phyloP scores from a whole-genome alignment of 2,888 invertebrate genomes.

The Tridacna gigas region DNA sequence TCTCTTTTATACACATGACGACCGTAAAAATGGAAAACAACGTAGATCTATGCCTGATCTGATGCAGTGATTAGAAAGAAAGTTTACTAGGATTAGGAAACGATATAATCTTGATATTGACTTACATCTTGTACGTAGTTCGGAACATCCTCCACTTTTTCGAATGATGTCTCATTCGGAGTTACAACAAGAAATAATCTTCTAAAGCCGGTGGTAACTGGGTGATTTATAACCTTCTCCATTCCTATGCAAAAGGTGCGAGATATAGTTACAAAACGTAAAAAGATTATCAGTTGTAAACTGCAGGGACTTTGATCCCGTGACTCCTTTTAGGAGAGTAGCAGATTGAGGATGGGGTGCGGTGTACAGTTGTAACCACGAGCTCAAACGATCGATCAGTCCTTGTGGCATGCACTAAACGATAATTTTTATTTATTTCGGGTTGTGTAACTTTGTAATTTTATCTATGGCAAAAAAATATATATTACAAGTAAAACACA shows the following conservation, averaged over 20 bases:
- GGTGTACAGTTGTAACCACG: too few species aligned
- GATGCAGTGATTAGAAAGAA: not conserved
- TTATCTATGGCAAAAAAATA: too few species aligned
- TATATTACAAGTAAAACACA: too few species aligned
- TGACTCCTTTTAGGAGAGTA: conserved; percentile 3
- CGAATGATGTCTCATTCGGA: conserved; percentile 88
- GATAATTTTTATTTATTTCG: too few species aligned
- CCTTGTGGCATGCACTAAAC: too few species aligned
- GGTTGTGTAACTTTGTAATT: too few species aligned
- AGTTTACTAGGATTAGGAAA: not conserved
- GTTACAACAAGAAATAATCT: conserved; percentile 90
- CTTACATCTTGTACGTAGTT: conserved; percentile 56
- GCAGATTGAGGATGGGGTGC: not conserved
- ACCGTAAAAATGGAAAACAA: too few species aligned
- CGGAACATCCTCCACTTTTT: conserved; percentile 53
- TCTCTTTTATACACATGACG: too few species aligned
- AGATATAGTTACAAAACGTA: not conserved
- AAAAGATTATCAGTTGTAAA: not conserved
- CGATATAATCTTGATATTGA: not conserved
- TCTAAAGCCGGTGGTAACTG: conserved; percentile 64
- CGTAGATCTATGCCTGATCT: not conserved
- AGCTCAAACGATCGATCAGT: too few species aligned
- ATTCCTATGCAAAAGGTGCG: conserved; percentile 8
- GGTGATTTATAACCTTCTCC: conserved; percentile 55
- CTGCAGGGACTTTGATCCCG: conserved; percentile 8